Evolutionary conservation across 2,113 vertebrate genomes (phyloP), one percentile per base, ranked within the genome.

Genomic region (Callopanchax toddi): DNA sequence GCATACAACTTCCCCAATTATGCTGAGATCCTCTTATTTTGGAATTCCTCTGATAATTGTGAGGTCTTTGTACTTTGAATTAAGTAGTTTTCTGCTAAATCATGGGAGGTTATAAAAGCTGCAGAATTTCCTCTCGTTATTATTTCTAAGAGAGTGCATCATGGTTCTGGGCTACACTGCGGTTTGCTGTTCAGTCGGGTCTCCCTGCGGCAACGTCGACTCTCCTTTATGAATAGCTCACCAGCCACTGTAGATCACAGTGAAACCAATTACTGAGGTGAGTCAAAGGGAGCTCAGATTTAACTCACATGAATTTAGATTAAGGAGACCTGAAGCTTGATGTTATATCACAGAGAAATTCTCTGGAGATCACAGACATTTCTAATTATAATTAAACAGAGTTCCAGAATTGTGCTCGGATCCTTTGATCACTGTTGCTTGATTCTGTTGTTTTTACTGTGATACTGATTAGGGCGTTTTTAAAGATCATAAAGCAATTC

Each of bases 261-360:
- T 67, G 67, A 86, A 87, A 84, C 80, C 80, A 86, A 84, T 85
- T 89, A 84, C 74, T 62, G 74, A 73, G 86, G 74, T 82, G 74
- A 87, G 74, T 87, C 66, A 80, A 74, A 86, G 63, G 67, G 53
- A 82, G 74, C 73, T 29, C 32, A 67, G 71, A 78, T 56, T 54
- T 50, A 81, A 63, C 76, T 42, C 1, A 43, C 49, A 39, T 67
- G 43, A 69, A 78, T 76, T 80, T 23, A 66, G 55, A 80, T 68
- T 46, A 62, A 58, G 73, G 36, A 71, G 56, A 64, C 60, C 52
- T 44, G 53, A 48, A 48, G 58, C 57, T 70, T 53, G 59, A 8
- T 50, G 59, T 73, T 63, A 5, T 42, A 46, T 70, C 50, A 36
- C 58, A 21, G 55, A 58, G 51, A 68, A 56, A 29, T 32, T 73